These are phyloP conservation scores for Gymnothorax javanicus DNA, from an alignment of 2,797 vertebrate genomes.

Conservation along the genomic window DNA sequence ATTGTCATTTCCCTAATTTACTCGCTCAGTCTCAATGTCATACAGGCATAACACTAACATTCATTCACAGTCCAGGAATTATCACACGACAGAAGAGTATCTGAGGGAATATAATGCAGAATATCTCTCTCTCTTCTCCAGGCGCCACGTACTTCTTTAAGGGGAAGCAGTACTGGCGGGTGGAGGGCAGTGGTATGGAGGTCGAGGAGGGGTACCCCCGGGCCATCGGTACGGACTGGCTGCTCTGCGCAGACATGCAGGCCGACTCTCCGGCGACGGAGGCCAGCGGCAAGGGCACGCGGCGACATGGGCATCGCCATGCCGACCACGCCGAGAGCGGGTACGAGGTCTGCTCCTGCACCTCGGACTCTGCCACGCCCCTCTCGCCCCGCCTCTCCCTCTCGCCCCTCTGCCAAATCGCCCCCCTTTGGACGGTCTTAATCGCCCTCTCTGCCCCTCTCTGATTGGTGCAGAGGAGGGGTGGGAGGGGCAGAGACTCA, in stretches of 20 bases:
- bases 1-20: slow-evolving; percentile 13
- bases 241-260: slow-evolving; percentile 84
- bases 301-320: slow-evolving; percentile 71
- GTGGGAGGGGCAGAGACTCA: slow-evolving; percentile 21
- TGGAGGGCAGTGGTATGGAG: slow-evolving; percentile 82
- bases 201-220: slow-evolving; percentile 81
- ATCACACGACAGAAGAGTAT: background rate
- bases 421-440: slow-evolving; percentile 61
- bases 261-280: slow-evolving; percentile 70
- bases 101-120: background rate
- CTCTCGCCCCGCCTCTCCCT: slow-evolving; percentile 45
- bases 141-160: slow-evolving; percentile 95
- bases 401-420: slow-evolving; percentile 60
- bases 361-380: slow-evolving; percentile 69
- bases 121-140: slow-evolving; percentile 48
- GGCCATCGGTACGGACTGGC: slow-evolving; percentile 88
- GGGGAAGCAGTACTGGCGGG: slow-evolving; percentile 92
- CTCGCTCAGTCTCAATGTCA: background rate
- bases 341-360: slow-evolving; percentile 91
- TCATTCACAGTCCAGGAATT: background rate
- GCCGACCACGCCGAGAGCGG: slow-evolving; percentile 82
- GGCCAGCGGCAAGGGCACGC: slow-evolving; percentile 65
- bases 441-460: slow-evolving; percentile 43
- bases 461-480: slow-evolving; percentile 43
- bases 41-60: background rate